Base-by-base conservation (phyloP, 2,113 vertebrate species). In the Mesoclemmys tuberculata region DNA sequence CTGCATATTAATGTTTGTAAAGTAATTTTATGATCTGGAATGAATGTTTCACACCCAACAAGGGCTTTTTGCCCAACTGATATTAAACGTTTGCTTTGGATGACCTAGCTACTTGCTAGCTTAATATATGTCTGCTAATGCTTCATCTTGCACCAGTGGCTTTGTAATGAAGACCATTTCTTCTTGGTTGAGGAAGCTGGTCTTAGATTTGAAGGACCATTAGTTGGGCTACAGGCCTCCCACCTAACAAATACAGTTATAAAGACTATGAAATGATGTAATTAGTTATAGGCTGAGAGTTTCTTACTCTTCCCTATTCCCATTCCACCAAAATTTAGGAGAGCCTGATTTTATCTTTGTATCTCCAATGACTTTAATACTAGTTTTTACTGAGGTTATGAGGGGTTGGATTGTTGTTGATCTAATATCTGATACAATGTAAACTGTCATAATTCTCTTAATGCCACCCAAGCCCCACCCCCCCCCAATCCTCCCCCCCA, bases 381-480 rank as follows among this genome's bases (percentile, higher is more conserved):
- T 35, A 8, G 14, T 68, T n/a, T 10, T 71, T 38, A 71, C 90
- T 0, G 0, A 80, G 77, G 84, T 94, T 89, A 93, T 82, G 80
- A 29, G 16, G 90, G 80, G 87, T 21, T 71, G 12, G 54, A 93
- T 64, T 64, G 29, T 64, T 38, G 64, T 35, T 94, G 93, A 94
- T 97, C 96, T 97, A 95, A 95, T 97, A 89, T 82, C 88, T 90
- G 61, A 44, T 44, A n/a, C 87, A 48, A 90, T 80, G 82, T 91
- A 97, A 52, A 64, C 86, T 56, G 90, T 52, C 44, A 90, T 94
- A 95, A 93, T 95, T 97, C 94, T 41, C 82, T 0, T 0, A 87
- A 90, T 94, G 94, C 94, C 91, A 96, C 93, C 85, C 95, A 96
- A 52, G 92, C 13, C 3, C 85, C 88, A 77, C 48, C 6, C 0